Base-by-base conservation (phyloP, 2,797 vertebrate genomes). In the Acanthurus tractus region DNA sequence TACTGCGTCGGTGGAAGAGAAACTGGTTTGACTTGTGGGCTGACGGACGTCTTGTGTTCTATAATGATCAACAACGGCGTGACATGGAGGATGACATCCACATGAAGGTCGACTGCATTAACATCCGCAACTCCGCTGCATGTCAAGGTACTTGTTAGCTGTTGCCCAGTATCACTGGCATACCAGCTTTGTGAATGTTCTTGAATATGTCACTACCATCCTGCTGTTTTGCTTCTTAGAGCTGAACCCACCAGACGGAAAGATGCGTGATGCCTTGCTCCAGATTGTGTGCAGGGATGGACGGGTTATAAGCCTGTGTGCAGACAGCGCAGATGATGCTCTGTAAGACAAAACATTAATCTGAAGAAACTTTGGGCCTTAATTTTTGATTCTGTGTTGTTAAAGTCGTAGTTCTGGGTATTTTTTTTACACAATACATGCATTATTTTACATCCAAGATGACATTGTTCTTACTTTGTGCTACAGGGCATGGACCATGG, bases 1-100 rank as follows among this genome's bases (percentile, higher is more conserved):
- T 99, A 87, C 88, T 99, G 87, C 97, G 97, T 15, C 95, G 98
- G 0, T 99, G 98, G 98, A 99, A 99, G 88, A 97, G 92, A 89
- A 99, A 99, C 89, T 99, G 97, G 97, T 99, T 99, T 93, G 98
- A 99, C 84, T 83, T 99, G 57, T 99, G 97, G 97, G 96, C 96
- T 36, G 96, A 98, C 23, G 97, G 97, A 17, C 95, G 96, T 18
- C 93, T 99, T 14, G 94, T 98, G 73, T 99, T 98, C 91, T 99
- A 98, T 4, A 96, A 96, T 42, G 96, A 98, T 71, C 96, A 97
- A 71, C 95, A 95, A 9, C 93, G 97, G 7, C 94, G 90, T 11
- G 96, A 97, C 80, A 82, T 98, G 82, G 98, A 99, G 83, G 98
- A 98, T 57, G 97, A 97, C 87, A 95, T 98, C 78, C 97, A 98